Evolutionary conservation across 2,888 invertebrate species (phyloP).

Genomic region (Dilophus febrilis): DNA sequence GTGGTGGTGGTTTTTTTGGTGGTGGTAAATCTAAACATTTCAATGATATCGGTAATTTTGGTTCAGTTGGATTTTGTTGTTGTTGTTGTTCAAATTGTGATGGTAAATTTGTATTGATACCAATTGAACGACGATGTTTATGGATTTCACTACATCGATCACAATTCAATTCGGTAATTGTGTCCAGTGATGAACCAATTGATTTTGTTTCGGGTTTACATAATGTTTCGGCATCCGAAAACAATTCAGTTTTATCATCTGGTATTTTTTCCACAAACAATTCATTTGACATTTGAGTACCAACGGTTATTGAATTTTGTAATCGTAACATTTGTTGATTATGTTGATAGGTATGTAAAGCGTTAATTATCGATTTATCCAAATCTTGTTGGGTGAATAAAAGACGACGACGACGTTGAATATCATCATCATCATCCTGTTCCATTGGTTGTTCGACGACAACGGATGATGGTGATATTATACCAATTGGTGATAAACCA

Average conservation of each 20-base stretch:
- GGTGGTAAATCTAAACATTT: slow-evolving; percentile 27
- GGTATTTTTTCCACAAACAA: neutral
- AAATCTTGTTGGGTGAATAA: slow-evolving; percentile 26
- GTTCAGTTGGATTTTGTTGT: slow-evolving; percentile 20
- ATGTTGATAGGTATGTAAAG: slow-evolving; percentile 15
- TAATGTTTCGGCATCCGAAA: slow-evolving; percentile 19
- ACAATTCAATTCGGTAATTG: slow-evolving; percentile 32
- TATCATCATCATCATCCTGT: no score
- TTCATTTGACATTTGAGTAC: slow-evolving; percentile 1
- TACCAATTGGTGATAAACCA: slow-evolving; percentile 4
- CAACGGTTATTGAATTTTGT: no score
- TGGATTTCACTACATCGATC: slow-evolving; percentile 32
- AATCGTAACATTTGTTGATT: neutral
- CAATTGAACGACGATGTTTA: slow-evolving; percentile 35
- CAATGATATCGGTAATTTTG: slow-evolving; percentile 34
- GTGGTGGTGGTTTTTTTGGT: neutral
- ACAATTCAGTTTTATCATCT: slow-evolving; percentile 17
- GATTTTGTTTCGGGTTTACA: slow-evolving; percentile 30
- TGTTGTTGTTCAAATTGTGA: neutral
- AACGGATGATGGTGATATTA: slow-evolving; percentile 7
- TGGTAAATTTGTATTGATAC: slow-evolving; percentile 33
- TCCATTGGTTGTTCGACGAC: no score
- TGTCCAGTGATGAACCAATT: slow-evolving; percentile 35
- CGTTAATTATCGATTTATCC: slow-evolving; percentile 18
- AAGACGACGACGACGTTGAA: no score